Evolutionary conservation across 2,113 vertebrate species (phyloP).

Genomic region (Siniperca chuatsi): DNA sequence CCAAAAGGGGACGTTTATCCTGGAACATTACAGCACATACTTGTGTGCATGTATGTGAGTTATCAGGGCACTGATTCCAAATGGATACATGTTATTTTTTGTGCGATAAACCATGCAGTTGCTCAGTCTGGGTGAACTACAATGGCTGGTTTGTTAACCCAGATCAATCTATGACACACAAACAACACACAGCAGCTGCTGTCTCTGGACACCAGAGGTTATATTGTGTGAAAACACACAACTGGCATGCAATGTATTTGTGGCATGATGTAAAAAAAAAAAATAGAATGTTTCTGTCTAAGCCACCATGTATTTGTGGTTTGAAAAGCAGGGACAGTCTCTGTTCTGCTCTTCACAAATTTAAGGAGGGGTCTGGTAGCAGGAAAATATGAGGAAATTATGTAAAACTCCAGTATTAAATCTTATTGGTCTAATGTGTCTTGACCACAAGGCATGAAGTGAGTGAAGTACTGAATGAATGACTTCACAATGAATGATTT

Average conservation of each 20-base stretch:
- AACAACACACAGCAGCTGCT: slow-evolving; percentile 4
- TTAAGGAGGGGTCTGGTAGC: neutral
- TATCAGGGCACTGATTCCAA: neutral
- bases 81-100: neutral
- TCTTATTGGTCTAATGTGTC: neutral
- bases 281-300: neutral
- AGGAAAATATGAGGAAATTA: neutral
- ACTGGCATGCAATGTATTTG: neutral
- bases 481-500: neutral
- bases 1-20: neutral
- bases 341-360: neutral
- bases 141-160: slow-evolving; percentile 4
- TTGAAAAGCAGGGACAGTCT: neutral
- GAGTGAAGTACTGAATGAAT: neutral
- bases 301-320: neutral
- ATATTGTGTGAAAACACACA: slow-evolving; percentile 1
- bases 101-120: neutral
- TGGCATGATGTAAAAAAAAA: neutral
- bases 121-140: neutral
- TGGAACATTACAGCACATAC: neutral
- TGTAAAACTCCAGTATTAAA: neutral
- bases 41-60: neutral
- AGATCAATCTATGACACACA: slow-evolving; percentile 7
- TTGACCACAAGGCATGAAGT: neutral
- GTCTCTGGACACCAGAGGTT: neutral